Evolutionary conservation across 2,888 invertebrate genomes (phyloP).

Genomic region (Hedya salicella): DNA sequence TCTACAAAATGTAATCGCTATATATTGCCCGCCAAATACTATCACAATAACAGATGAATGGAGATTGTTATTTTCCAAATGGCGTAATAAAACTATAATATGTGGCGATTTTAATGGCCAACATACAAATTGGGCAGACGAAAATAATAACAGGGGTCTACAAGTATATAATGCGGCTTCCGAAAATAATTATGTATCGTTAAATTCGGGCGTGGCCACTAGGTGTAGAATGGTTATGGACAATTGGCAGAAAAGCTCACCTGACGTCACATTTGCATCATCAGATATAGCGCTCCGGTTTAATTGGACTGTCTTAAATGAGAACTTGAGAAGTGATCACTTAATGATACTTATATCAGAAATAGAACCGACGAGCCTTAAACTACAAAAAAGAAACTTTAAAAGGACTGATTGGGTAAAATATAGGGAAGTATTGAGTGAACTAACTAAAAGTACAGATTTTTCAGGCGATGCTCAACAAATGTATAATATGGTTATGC

Average conservation of each 20-base stretch:
- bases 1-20: neutral
- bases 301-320: constrained; percentile 9
- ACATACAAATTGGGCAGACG: neutral
- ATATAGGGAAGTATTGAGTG: neutral
- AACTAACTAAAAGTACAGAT: neutral
- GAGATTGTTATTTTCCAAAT: neutral
- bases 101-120: constrained; percentile 7
- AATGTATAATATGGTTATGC: too few relatives aligned
- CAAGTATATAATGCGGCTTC: neutral
- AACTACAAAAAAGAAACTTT: neutral
- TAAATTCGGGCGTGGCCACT: neutral
- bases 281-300: constrained; percentile 12
- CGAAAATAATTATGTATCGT: neutral
- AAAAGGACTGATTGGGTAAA: neutral
- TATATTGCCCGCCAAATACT: neutral
- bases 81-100: neutral
- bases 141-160: neutral
- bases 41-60: neutral
- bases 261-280: constrained; percentile 1
- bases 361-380: neutral
- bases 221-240: neutral
- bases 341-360: constrained; percentile 12
- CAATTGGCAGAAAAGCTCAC: constrained; percentile 4
- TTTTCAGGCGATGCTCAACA: neutral
- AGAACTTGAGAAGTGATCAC: constrained; percentile 11